Conservation (phyloP, 2,113 vertebrate genomes). For the Canis aureus region DNA sequence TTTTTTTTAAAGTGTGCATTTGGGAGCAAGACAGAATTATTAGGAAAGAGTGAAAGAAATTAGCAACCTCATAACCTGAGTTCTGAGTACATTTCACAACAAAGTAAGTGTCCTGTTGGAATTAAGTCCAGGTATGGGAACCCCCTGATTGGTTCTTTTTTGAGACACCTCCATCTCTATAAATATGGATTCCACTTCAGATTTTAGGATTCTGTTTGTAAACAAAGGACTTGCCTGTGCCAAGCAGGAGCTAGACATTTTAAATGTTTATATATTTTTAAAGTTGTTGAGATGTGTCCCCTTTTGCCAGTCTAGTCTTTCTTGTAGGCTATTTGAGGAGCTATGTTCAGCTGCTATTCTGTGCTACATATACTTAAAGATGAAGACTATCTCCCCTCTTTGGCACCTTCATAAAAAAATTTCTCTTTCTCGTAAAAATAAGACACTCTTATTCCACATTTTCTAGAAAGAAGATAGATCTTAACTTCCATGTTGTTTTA, state of each 20-base stretch:
- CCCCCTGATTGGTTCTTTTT: background rate
- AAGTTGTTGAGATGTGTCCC: background rate
- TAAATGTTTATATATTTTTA: constrained; percentile 7
- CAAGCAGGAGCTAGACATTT: background rate
- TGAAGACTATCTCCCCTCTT: background rate
- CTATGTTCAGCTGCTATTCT: background rate
- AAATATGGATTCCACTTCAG: constrained; percentile 28
- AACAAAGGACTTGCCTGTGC: background rate
- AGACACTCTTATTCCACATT: background rate
- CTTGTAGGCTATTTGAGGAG: background rate
- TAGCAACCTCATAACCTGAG: background rate
- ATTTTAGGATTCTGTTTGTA: background rate
- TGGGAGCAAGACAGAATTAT: background rate
- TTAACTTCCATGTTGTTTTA: background rate
- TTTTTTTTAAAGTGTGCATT: background rate
- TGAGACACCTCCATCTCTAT: background rate
- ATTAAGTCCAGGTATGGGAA: background rate
- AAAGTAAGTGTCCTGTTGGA: background rate
- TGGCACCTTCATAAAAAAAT: background rate
- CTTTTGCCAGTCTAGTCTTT: background rate
- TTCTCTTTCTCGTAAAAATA: constrained; percentile 13
- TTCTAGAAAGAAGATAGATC: constrained; percentile 37
- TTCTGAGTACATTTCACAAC: constrained; percentile 36
- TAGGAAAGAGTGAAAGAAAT: background rate
- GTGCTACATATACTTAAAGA: background rate